Conservation (phyloP, 2,888 invertebrate species). For the Alviniconcha strummeri region DNA sequence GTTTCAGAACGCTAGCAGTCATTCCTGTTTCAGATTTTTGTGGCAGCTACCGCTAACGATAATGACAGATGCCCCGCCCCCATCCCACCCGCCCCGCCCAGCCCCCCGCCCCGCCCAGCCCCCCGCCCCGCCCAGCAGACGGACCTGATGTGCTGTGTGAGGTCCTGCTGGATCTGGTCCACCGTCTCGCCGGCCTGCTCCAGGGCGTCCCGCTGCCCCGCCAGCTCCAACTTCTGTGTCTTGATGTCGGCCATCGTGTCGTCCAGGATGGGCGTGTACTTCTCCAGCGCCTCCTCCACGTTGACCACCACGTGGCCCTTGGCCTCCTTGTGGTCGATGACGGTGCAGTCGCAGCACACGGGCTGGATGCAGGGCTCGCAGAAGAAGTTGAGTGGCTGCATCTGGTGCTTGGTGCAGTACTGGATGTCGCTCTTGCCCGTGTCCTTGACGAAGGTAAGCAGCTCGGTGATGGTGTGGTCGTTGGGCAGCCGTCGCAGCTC, state of each 20-base stretch:
- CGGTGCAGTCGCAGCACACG: slow-evolving; percentile 68
- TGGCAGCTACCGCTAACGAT: too few relatives aligned
- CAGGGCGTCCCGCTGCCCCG: slow-evolving; percentile 56
- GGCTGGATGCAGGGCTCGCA: slow-evolving; percentile 67
- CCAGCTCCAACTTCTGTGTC: slow-evolving; percentile 49
- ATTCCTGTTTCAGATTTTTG: too few relatives aligned
- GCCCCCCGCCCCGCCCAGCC: background rate
- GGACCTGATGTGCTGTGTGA: slow-evolving; percentile 60
- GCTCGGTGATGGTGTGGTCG: slow-evolving; percentile 65
- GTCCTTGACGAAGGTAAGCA: slow-evolving; percentile 59
- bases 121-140: slow-evolving; percentile 25
- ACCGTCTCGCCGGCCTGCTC: slow-evolving; percentile 59
- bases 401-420: slow-evolving; percentile 65
- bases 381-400: slow-evolving; percentile 69
- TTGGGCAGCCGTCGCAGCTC: slow-evolving; percentile 65
- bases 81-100: background rate
- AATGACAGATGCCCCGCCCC: background rate
- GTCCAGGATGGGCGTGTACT: slow-evolving; percentile 65
- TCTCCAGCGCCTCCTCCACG: slow-evolving; percentile 65
- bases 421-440: slow-evolving; percentile 60
- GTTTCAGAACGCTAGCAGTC: too few relatives aligned
- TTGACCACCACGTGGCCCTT: slow-evolving; percentile 63
- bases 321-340: slow-evolving; percentile 64
- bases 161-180: slow-evolving; percentile 60
- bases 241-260: slow-evolving; percentile 58